These are phyloP conservation scores for Dufourea novaeangliae DNA, from an alignment of 1,140 invertebrate species.

Conservation along the genomic window DNA sequence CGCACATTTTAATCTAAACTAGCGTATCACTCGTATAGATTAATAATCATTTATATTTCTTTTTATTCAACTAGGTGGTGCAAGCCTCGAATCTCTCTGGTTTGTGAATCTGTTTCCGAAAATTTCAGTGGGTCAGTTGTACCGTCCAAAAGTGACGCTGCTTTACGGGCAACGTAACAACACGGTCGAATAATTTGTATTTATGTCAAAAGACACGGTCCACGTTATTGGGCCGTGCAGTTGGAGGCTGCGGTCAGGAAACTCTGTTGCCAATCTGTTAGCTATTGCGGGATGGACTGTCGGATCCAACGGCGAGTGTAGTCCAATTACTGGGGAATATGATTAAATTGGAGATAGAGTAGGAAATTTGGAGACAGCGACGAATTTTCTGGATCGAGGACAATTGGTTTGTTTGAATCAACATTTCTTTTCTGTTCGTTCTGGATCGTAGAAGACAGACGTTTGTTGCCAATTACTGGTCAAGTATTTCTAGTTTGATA, in stretches of 20 bases:
- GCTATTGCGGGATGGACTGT: constrained; percentile 26
- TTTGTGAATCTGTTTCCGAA: not conserved
- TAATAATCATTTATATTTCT: too few relatives aligned
- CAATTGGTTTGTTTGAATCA: too few relatives aligned
- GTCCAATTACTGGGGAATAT: constrained; percentile 42
- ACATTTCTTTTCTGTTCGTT: too few relatives aligned
- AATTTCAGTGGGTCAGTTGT: not conserved
- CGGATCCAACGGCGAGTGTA: constrained; percentile 20
- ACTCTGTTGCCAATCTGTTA: constrained; percentile 38
- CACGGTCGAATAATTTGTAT: constrained; percentile 49
- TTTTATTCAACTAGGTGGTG: too few relatives aligned
- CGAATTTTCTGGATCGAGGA: not conserved
- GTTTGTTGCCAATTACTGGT: not conserved
- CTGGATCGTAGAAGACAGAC: too few relatives aligned
- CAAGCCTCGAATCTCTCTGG: not conserved
- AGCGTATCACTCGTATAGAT: too few relatives aligned
- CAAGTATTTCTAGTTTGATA: not conserved
- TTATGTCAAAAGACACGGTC: constrained; percentile 33
- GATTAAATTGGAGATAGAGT: not conserved
- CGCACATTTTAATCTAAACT: too few relatives aligned
- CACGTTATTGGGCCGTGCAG: constrained; percentile 35
- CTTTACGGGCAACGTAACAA: constrained; percentile 10
- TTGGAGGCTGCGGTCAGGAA: constrained; percentile 47
- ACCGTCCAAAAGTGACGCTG: not conserved
- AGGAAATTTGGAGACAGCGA: not conserved